Evolutionary conservation across 2,888 invertebrate species (phyloP).

Genomic region (Trichogramma evanescens): DNA sequence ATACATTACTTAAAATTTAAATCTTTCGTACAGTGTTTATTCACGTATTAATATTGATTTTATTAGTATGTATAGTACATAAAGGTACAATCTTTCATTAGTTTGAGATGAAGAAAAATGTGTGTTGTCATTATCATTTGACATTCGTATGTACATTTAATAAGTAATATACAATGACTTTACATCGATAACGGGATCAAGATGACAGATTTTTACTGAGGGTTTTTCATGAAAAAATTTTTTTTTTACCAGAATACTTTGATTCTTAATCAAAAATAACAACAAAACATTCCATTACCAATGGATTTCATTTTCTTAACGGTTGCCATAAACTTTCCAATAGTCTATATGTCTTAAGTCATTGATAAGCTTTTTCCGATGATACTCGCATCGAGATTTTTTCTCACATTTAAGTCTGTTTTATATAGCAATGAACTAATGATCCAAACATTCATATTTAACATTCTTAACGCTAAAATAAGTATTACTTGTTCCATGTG

Average conservation of each 20-base stretch:
- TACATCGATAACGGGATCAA: slow-evolving; percentile 23
- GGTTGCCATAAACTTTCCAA: too few relatives aligned
- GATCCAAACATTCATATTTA: background rate
- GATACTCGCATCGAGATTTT: too few relatives aligned
- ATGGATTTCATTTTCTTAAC: too few relatives aligned
- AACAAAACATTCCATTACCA: too few relatives aligned
- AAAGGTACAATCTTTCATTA: slow-evolving; percentile 37
- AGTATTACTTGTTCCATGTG: background rate
- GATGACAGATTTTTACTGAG: too few relatives aligned
- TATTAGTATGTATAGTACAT: slow-evolving; percentile 26
- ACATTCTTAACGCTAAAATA: slow-evolving; percentile 16
- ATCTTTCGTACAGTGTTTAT: background rate
- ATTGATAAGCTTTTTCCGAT: too few relatives aligned
- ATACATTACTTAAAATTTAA: background rate
- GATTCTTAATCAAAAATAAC: too few relatives aligned
- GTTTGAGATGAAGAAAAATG: slow-evolving; percentile 11
- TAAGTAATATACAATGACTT: slow-evolving; percentile 43
- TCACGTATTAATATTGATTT: slow-evolving; percentile 22
- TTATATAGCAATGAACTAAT: too few relatives aligned
- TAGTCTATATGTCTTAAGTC: too few relatives aligned
- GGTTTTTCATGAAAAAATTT: too few relatives aligned
- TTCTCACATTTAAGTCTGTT: too few relatives aligned
- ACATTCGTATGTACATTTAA: slow-evolving; percentile 27
- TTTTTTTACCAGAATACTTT: too few relatives aligned
- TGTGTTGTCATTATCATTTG: slow-evolving; percentile 7